Evolutionary conservation across 2,888 invertebrate species (phyloP).

Genomic region (Quadroppia sp.): DNA sequence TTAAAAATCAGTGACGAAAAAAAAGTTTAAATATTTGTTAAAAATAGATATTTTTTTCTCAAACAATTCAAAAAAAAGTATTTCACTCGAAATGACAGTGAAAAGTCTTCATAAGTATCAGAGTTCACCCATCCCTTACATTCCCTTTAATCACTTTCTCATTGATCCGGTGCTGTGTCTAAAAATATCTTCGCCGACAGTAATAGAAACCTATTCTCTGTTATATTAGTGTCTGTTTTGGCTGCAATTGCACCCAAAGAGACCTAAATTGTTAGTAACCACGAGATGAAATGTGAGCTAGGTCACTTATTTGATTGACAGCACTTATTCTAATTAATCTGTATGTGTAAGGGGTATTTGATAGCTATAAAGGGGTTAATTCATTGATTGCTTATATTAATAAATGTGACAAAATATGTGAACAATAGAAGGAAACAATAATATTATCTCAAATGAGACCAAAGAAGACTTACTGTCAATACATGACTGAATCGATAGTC

Average conservation of each 20-base stretch:
- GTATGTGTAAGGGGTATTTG: too few relatives aligned
- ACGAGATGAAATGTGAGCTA: too few relatives aligned
- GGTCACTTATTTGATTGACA: too few relatives aligned
- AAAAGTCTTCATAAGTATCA: slow-evolving; percentile 6
- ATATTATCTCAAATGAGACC: neutral
- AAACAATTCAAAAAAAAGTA: neutral
- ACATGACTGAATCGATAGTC: too few relatives aligned
- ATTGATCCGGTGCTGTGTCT: slow-evolving; percentile 21
- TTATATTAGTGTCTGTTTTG: neutral
- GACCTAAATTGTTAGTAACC: too few relatives aligned
- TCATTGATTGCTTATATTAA: neutral
- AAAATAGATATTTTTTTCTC: slow-evolving; percentile 4
- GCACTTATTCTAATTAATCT: too few relatives aligned
- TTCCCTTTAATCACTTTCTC: slow-evolving; percentile 31
- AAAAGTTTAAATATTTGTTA: neutral
- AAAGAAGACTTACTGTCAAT: too few relatives aligned
- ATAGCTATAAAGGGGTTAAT: too few relatives aligned
- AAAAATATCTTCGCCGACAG: slow-evolving; percentile 24
- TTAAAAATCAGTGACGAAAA: neutral
- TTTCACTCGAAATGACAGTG: slow-evolving; percentile 7
- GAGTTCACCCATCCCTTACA: slow-evolving; percentile 12
- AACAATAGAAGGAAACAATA: slow-evolving; percentile 1
- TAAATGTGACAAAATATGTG: neutral
- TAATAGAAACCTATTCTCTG: neutral
- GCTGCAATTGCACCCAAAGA: slow-evolving; percentile 10